Evolutionary conservation across 2,888 invertebrate species (phyloP).

Genomic region (Xylophagus ater): DNA sequence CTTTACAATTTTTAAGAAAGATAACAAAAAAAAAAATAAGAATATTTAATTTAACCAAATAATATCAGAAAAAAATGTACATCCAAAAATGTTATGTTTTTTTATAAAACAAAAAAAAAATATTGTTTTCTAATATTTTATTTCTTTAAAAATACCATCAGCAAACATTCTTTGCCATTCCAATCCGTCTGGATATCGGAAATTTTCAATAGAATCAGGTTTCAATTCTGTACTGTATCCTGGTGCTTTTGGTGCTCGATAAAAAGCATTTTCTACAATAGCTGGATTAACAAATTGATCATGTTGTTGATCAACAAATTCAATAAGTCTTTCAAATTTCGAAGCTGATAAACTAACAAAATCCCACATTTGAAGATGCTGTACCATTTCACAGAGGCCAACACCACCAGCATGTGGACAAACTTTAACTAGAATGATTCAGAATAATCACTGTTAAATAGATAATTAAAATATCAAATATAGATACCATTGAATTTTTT

Average conservation of each 20-base stretch:
- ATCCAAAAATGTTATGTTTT: not conserved
- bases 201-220: slow-evolving; percentile 53
- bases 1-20: no score
- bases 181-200: slow-evolving; percentile 64
- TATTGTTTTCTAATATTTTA: slow-evolving; percentile 3
- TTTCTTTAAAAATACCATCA: slow-evolving; percentile 4
- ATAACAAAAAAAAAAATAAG: no score
- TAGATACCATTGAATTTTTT: slow-evolving; percentile 61
- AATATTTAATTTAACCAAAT: no score
- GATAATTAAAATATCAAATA: not conserved
- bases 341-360: slow-evolving; percentile 62
- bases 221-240: slow-evolving; percentile 78
- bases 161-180: slow-evolving; percentile 49
- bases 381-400: slow-evolving; percentile 87
- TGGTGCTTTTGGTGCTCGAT: slow-evolving; percentile 60
- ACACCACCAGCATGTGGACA: slow-evolving; percentile 94
- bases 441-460: not conserved
- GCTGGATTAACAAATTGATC: slow-evolving; percentile 75
- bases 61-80: no score
- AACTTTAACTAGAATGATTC: slow-evolving; percentile 59
- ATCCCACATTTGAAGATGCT: slow-evolving; percentile 85
- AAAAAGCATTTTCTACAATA: slow-evolving; percentile 55
- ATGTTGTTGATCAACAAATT: slow-evolving; percentile 83
- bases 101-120: not conserved
- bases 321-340: slow-evolving; percentile 61